Base-by-base conservation (phyloP, 1,140 invertebrate species). In the Drosophila pachea region DNA sequence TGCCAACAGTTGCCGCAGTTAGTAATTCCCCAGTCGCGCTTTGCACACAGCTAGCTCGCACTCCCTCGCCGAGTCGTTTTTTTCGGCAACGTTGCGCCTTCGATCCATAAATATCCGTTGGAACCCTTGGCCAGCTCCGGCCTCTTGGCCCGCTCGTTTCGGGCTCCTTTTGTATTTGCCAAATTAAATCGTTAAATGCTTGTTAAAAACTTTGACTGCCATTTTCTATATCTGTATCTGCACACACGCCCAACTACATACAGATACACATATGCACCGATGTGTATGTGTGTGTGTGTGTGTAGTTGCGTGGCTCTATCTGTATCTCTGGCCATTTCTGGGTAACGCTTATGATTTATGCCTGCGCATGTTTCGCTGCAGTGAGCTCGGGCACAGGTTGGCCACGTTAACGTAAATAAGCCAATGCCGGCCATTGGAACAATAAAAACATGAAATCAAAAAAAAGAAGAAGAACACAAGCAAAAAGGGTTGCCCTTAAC, bases 111-210 rank as follows among this genome's bases (percentile, higher is more conserved):
- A 86, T 86, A 86, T 86, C 65, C 77, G 53, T 45, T 62, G 73
- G 48, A 63, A 71, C 73, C 64, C 63, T 73, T 64, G 45, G 61
- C 67, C 68, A 78, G 54, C 40, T 63, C 61, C 40, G 52, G 29
- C 7, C 32, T 49, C 36, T 43, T 12, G 40, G 12, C 36, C 29
- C 48, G 8, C 33, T 72, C 11, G 35, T 40, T 8, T 55, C 40
- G 42, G 40, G 40, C 50, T 43, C 40, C 14, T 52, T 67, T 67
- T 55, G 68, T 76, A 74, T 83, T 86, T 81, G 81, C 62, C 81
- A 86, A 86, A 86, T 86, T 86, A 86, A 86, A 86, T 86, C 82
- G 81, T 86, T 86, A 86, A 86, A 86, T 86, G 81, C 81, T 86
- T 86, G 81, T 86, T 86, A 86, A 86, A 84, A 86, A 86, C 70